phyloP scores from a whole-genome alignment of 2,888 invertebrate species.

The Lobophora halterata region DNA sequence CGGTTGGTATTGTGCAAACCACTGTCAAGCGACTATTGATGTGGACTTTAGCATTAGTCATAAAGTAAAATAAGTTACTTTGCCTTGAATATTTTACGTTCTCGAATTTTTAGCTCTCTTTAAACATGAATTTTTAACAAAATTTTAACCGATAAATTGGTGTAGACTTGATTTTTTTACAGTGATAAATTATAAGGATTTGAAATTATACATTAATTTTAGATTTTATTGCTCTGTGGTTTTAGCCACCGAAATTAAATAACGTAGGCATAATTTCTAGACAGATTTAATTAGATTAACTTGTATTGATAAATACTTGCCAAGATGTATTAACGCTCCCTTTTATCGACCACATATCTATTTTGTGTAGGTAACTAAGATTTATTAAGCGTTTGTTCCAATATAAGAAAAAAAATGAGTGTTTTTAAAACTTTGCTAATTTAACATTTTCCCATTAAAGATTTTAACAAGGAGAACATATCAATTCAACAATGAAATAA shows the following conservation, averaged over 20 bases:
- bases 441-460: slow-evolving; percentile 11
- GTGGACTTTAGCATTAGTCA: slow-evolving; percentile 21
- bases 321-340: slow-evolving; percentile 13
- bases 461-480: slow-evolving; percentile 14
- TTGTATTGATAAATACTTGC: slow-evolving; percentile 10
- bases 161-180: slow-evolving; percentile 5
- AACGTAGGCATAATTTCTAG: too few relatives aligned
- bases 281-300: background rate
- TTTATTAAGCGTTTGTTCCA: too few relatives aligned
- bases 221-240: too few relatives aligned
- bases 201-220: too few relatives aligned
- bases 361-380: too few relatives aligned
- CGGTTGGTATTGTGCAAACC: slow-evolving; percentile 13
- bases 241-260: too few relatives aligned
- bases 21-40: slow-evolving; percentile 21
- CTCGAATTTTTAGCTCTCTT: slow-evolving; percentile 30
- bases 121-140: slow-evolving; percentile 21
- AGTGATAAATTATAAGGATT: slow-evolving; percentile 1
- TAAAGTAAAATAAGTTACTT: slow-evolving; percentile 9
- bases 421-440: too few relatives aligned
- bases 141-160: slow-evolving; percentile 13
- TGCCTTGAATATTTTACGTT: slow-evolving; percentile 21
- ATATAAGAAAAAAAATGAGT: too few relatives aligned
- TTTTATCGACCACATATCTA: slow-evolving; percentile 1
- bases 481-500: slow-evolving; percentile 20